Base-by-base conservation (phyloP, 2,113 vertebrate genomes). In the Phaetusa simplex region DNA sequence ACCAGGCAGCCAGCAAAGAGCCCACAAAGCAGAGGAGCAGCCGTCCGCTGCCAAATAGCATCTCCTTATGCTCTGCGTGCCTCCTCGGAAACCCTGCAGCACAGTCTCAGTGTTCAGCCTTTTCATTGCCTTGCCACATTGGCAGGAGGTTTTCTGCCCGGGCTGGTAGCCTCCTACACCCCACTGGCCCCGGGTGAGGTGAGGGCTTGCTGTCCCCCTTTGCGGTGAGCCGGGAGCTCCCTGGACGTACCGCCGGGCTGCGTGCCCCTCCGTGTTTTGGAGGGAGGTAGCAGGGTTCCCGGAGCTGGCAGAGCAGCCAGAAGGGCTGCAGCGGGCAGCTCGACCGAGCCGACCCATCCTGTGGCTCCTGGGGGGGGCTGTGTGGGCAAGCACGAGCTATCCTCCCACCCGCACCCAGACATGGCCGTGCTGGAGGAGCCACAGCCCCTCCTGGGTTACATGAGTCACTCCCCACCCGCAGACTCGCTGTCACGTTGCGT, bases 121-220 rank as follows among this genome's bases (percentile, higher is more conserved):
- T 67, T 38, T 11, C 62, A 11, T 49, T 56, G 70, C 65, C 40
- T 29, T 55, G 84, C 65, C 61, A 27, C 74, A 45, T 22, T 43
- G 61, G 62, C 71, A 36, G 56, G 29, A 76, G 40, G 22, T 50
- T 85, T 84, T 67, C 40, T 49, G 59, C 59, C 45, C 13, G 58
- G 58, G 50, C 34, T 8, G 9, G 34, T 26, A n/a, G 26, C 12
- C 19, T 82, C 19, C 45, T 45, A 3, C 14, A 6, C n/a, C 5
- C 6, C 42, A 27, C 2, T 0, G 3, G 1, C 16, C 12, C 26
- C 0, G 0, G 36, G 5, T 7, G 43, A 40, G 34, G 22, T 9
- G 56, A 82, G 34, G 36, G 38, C 56, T 90, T 6, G 0, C 18
- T 74, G 11, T 74, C 12, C 42, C 9, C 0, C 4, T 17, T 10